Base-by-base conservation (phyloP, 2,888 invertebrate species). In the Aricia artaxerxes region DNA sequence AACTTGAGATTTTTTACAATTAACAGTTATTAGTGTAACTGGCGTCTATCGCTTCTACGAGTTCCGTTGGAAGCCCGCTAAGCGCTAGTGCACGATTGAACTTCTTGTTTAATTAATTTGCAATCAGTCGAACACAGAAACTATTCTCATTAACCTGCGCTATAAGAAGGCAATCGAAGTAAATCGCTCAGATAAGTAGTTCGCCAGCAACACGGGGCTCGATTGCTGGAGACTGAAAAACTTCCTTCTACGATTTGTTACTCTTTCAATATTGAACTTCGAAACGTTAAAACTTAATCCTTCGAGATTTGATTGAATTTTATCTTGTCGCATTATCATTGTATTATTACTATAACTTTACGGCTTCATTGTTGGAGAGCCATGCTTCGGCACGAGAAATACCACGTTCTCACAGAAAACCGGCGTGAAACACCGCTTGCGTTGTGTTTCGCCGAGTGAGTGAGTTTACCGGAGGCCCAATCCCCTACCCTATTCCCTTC, bases 131-230 rank as follows among this genome's bases (percentile, higher is more conserved):
- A 35, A 13, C 13, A 69, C 69, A 69, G 69, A 69, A 69, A 69
- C 69, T 38, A 69, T 69, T 69, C 69, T 69, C 69, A 69, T 69
- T 69, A 38, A 69, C 69, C 69, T 35, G 35, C 35, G 69, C 69
- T 69, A 69, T 69, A 69, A 69, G 69, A 69, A 69, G 35, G 69
- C 69, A 69, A 69, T 69, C 69, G 13, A 69, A 69, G 69, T 35
- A 69, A 69, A 69, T 69, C 69, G 38, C 13, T 69, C 35, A 38
- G 35, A 38, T 69, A 69, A 69, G 69, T 69, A 69, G 69, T 38
- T 38, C 13, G 35, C 13, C 69, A 35, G 13, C 13, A 35, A 38
- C 31, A 64, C 31, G 4, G 35, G 69, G 13, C 35, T 35, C 13
- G 11, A 69, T 4, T 38, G 69, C 31, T 35, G 11, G 5, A 38